Conservation (phyloP, 2,113 vertebrate genomes). For the Picathartes gymnocephalus region DNA sequence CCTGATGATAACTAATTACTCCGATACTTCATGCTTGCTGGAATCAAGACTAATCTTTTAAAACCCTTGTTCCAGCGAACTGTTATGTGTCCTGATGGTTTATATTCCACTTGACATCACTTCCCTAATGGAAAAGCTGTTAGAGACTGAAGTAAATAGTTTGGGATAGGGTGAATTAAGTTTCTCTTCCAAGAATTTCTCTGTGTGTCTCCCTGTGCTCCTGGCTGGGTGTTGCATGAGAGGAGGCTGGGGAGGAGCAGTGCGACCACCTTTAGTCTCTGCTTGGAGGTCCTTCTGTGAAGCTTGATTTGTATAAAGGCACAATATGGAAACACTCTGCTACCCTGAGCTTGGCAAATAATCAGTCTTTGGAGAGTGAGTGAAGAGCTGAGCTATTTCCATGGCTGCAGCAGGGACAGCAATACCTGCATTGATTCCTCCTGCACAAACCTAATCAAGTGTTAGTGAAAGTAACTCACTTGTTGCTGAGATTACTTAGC, state of each 20-base stretch:
- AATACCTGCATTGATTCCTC: not conserved
- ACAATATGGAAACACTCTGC: not conserved
- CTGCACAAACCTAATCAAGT: not conserved
- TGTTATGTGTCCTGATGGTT: not conserved
- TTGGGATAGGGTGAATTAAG: not conserved
- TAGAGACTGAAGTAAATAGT: not conserved
- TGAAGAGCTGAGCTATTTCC: not conserved
- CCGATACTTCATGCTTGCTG: not conserved
- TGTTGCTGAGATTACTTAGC: not conserved
- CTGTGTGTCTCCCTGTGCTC: not conserved
- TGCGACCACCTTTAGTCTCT: not conserved
- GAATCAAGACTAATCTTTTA: not conserved
- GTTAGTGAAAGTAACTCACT: not conserved
- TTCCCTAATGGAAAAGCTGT: not conserved
- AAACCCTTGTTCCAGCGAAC: not conserved
- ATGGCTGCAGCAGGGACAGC: not conserved
- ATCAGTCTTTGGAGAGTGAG: not conserved
- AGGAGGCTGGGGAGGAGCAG: not conserved
- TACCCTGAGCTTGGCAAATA: not conserved
- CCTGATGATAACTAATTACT: rapidly evolving
- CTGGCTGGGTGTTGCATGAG: not conserved
- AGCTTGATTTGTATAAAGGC: not conserved
- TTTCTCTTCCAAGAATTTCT: not conserved
- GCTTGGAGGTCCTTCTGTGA: not conserved
- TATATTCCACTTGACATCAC: not conserved